Base-by-base conservation (phyloP, 64 coral and sea anemone species). In the Cladopsammia gracilis region DNA sequence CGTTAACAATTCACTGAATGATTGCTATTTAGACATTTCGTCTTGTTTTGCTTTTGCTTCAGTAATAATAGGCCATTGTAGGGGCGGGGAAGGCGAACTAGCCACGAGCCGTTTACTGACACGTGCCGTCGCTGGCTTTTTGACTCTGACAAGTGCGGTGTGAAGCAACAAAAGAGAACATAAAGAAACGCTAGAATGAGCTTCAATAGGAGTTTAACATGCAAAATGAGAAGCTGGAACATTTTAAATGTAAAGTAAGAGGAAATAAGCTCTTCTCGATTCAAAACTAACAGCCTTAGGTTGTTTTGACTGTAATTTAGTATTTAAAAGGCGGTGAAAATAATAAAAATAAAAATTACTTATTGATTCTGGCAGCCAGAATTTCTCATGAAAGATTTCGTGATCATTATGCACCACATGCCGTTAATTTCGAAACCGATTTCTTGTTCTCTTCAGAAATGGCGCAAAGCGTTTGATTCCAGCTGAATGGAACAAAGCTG, bases 241-340 rank as follows among this genome's bases (percentile, higher is more conserved):
- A 25, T 14, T 72, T 45, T 14, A 46, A 46, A 72, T 12, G 25
- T n/a, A 69, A 69, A 8, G 7, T 25, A 22, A 25, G 43, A 72
- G 70, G 70, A 72, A 43, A 46, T 16, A 72, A 72, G 70, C 34
- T 72, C 11, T 44, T 45, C 43, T 26, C 9, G 26, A 12, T 47
- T 26, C 12, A 47, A 26, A 26, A 69, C 2, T 46, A 45, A 72
- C 2, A 72, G 70, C 24, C 12, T 26, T 10, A 4, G 42, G 70
- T 72, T 18, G 70, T 72, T 72, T 72, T 43, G 70, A 72, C 70
- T 72, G 70, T 43, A 14, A 72, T 45, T 44, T 8, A 45, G 70
- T 45, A 56, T 6, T 12, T 34, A 34, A 34, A 34, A 34, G 34
- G 34, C 34, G 34, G 0, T 34, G 2, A 34, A 34, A 34, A 34